These are phyloP conservation scores for Achatina immaculata DNA, from an alignment of 1,140 invertebrate species.

Conservation along the genomic window DNA sequence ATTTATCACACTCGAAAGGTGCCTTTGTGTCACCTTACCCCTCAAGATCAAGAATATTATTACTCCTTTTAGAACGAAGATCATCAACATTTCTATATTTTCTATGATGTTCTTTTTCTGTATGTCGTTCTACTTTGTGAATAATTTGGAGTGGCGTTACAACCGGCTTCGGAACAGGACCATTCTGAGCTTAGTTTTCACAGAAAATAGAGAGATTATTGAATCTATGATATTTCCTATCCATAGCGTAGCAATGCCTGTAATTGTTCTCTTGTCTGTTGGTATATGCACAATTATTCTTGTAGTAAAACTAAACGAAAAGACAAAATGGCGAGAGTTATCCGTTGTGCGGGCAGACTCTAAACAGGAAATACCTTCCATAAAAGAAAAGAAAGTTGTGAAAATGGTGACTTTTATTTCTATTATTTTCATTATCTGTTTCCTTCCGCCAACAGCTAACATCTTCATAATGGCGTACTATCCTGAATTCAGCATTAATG, in stretches of 20 bases:
- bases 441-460: neutral
- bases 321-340: neutral
- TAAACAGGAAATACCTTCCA: neutral
- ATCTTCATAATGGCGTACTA: constrained; percentile 5
- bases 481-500: constrained; percentile 7
- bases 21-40: constrained; percentile 2
- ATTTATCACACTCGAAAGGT: neutral
- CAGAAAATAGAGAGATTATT: neutral
- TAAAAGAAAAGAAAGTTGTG: constrained; percentile 6
- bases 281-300: neutral
- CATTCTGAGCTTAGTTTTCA: neutral
- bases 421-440: neutral
- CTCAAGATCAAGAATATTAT: constrained; percentile 17
- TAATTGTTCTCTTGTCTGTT: neutral
- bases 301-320: neutral
- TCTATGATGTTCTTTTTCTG: neutral
- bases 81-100: constrained; percentile 2
- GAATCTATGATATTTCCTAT: neutral
- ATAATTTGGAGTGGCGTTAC: constrained; percentile 9
- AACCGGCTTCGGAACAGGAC: neutral
- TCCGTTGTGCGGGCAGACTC: neutral
- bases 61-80: neutral
- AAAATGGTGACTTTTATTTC: constrained; percentile 20
- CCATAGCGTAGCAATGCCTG: neutral
- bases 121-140: neutral